Percentiles rank a stretch among this genome's conserved stretches.
Conservation (phyloP, 2,113 vertebrate genomes). For the Trematocara zebra region DNA sequence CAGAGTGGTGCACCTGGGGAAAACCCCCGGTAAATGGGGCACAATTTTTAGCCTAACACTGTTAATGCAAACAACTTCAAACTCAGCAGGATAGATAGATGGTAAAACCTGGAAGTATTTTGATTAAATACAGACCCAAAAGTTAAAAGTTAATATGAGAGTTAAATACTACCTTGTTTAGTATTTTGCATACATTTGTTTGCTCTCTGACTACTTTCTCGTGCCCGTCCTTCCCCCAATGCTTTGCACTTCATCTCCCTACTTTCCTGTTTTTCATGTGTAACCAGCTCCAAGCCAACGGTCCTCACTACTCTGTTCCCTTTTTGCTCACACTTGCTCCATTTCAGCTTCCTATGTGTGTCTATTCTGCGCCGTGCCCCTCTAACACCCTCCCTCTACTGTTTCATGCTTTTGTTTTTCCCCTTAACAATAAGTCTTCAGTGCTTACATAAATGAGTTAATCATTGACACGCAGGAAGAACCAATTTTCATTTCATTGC, state of each 20-base stretch:
- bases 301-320: not conserved
- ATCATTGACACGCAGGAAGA: not conserved
- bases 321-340: not conserved
- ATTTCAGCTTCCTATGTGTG: not conserved
- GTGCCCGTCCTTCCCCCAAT: not conserved
- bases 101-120: not conserved
- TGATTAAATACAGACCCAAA: too few relatives aligned
- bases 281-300: not conserved
- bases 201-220: not conserved
- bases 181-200: not conserved
- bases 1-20: not conserved
- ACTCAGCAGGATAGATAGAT: not conserved
- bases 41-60: not conserved
- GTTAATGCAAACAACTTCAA: not conserved
- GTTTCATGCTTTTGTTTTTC: not conserved
- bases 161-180: not conserved
- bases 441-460: not conserved
- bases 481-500: not conserved
- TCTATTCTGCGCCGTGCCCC: not conserved
- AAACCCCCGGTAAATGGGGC: not conserved
- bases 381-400: not conserved
- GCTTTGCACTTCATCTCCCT: not conserved
- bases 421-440: not conserved
- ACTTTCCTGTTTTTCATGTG: not conserved
- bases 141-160: not conserved